Base-by-base conservation (phyloP, 2,113 vertebrate genomes). In the Natator depressus region DNA sequence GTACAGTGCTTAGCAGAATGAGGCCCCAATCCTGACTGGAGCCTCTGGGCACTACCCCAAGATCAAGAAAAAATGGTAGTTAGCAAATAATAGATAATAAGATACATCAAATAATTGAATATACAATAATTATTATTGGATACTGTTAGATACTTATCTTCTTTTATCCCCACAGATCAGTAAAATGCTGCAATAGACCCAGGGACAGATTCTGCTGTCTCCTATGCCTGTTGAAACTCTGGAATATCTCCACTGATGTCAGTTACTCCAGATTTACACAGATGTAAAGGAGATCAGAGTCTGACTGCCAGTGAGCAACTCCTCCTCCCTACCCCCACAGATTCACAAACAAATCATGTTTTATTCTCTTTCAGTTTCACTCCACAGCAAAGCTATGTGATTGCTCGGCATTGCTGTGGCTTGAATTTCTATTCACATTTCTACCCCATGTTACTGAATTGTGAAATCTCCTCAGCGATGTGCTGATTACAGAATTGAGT, bases 401-500 rank as follows among this genome's bases (percentile, higher is more conserved):
- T 84, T 92, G 47, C 24, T 55, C 5, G 11, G 42, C 80, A 35
- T 29, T 55, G 6, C 59, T 42, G 24, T 2, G 49, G n/a, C 49
- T 47, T 57, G 22, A 53, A 72, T 85, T 55, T 55, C 80, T 83
- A 38, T 59, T 91, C 84, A 53, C 59, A 75, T 38, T 46, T 87
- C 47, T 76, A 84, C 79, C 55, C 49, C 10, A 10, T 8, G 20
- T 93, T 46, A 83, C 75, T 92, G 53, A 84, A 90, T 89, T 86
- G 87, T 59, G 90, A 91, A 62, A 94, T 89, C 25, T 82, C 54
- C 72, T 62, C 84, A 69, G 88, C 93, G 78, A 55, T 12, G 59
- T 72, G 57, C 92, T 93, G 95, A 96, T 96, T 94, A 89, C 78
- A 82, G 87, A 89, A 91, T 53, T n/a, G 84, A 87, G 42, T 75